Percentiles rank a stretch among this genome's conserved stretches.
phyloP scores from a whole-genome alignment of 2,888 invertebrate species.

The Temnothorax rugatulus region DNA sequence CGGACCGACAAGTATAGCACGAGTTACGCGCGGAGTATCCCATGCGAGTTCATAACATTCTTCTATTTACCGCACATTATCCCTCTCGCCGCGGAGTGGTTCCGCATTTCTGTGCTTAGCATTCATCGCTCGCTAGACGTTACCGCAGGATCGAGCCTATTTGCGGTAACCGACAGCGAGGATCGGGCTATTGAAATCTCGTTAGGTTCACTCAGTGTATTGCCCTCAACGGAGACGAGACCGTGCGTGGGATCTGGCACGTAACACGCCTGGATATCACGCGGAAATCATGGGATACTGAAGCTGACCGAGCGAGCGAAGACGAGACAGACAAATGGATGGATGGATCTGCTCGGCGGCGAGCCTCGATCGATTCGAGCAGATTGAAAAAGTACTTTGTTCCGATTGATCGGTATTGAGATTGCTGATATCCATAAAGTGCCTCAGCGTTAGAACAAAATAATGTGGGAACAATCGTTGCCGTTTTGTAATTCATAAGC shows the following conservation, averaged over 20 bases:
- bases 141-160: slow-evolving; percentile 50
- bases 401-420: slow-evolving; percentile 18
- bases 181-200: slow-evolving; percentile 54
- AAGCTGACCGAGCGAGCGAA: slow-evolving; percentile 26
- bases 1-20: slow-evolving; percentile 30
- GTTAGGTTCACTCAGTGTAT: slow-evolving; percentile 46
- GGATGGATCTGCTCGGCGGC: slow-evolving; percentile 3
- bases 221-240: slow-evolving; percentile 47
- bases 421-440: slow-evolving; percentile 20
- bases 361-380: slow-evolving; percentile 32
- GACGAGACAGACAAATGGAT: slow-evolving; percentile 39
- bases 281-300: slow-evolving; percentile 31
- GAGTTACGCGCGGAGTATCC: slow-evolving; percentile 27
- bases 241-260: slow-evolving; percentile 51
- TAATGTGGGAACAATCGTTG: slow-evolving; percentile 14
- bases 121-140: slow-evolving; percentile 52
- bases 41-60: slow-evolving; percentile 53
- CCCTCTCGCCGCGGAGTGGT: slow-evolving; percentile 37
- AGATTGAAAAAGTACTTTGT: slow-evolving; percentile 17
- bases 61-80: slow-evolving; percentile 53
- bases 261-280: slow-evolving; percentile 47
- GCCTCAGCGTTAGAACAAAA: background rate
- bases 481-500: slow-evolving; percentile 8
- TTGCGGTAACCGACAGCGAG: slow-evolving; percentile 53
- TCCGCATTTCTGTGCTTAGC: slow-evolving; percentile 54